Percentiles rank a stretch among this genome's conserved stretches.
These are phyloP conservation scores for Tigriopus japonicus DNA, from an alignment of 1,140 invertebrate species.

Conservation along the genomic window DNA sequence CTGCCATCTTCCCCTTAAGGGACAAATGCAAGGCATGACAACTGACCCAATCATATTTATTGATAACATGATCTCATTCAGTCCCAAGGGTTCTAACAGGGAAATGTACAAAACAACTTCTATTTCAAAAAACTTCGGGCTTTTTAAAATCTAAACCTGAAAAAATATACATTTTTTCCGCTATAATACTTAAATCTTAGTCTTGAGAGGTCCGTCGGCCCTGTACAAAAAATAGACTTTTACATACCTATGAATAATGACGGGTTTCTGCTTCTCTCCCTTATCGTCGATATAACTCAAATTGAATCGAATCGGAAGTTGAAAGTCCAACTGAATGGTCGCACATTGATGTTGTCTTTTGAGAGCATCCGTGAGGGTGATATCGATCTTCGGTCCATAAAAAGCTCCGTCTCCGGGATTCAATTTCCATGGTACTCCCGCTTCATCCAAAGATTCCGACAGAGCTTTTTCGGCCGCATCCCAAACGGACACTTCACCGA, in stretches of 20 bases:
- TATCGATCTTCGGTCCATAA: slow-evolving; percentile 99
- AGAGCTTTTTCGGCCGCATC: slow-evolving; percentile 75
- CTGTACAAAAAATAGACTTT: no score
- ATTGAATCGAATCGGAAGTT: slow-evolving; percentile 80
- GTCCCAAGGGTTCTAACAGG: no score
- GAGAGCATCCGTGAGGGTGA: slow-evolving; percentile 86
- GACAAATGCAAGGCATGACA: no score
- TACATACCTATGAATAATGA: slow-evolving; percentile 68
- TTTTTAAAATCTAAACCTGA: no score
- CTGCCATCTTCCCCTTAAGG: no score
- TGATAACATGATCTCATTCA: no score
- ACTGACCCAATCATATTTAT: no score
- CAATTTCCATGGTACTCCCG: slow-evolving; percentile 65
- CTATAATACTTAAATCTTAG: no score
- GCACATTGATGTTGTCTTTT: slow-evolving; percentile 79
- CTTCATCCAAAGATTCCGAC: slow-evolving; percentile 61
- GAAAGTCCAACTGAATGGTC: slow-evolving; percentile 97
- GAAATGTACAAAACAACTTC: no score
- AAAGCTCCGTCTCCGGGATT: slow-evolving; percentile 91
- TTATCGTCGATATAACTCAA: slow-evolving; percentile 59
- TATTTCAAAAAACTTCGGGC: no score
- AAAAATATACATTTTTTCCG: no score
- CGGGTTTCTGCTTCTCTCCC: slow-evolving; percentile 72
- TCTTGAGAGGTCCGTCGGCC: no score
- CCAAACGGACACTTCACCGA: slow-evolving; percentile 84